Evolutionary conservation across 2,888 invertebrate species (phyloP), one percentile per base, ranked within the genome.

Genomic region (Abrostola triplasia): DNA sequence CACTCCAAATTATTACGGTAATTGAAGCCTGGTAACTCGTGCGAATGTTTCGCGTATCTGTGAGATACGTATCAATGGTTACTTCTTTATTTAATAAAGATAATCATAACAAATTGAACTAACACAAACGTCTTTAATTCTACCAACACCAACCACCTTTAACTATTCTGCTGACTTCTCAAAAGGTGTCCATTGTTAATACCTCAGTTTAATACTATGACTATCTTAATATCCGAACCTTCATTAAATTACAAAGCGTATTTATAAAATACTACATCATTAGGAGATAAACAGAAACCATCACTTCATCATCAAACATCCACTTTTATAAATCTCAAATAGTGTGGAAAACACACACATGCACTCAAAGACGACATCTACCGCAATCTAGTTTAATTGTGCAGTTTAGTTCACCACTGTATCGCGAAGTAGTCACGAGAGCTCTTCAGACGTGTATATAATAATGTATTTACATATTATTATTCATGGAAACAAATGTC

Each of bases 401-500:
- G 76, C 62, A 67, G 58, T 66, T 73, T 67, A 79, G 65, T 57
- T 44, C 54, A 64, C 51, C 61, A 70, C 67, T 66, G 69, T 65
- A 66, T 70, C 62, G 61, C 69, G 73, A 75, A 77, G 68, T 67
- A 68, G 71, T 74, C 70, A 62, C 67, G 76, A 77, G 75, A 76
- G 67, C 76, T 72, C 72, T 65, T 66, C 70, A 73, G 64, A 70
- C 72, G 66, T 79, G 79, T 79, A 82, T 85, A 88, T 88, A 89
- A 88, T 88, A 91, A 89, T 85, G 86, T 87, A 92, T 91, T 90
- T 89, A 91, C 90, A 91, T 92, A 91, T 88, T 91, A 90, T 90
- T 91, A 92, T 92, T 92, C 92, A 92, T 91, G 91, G 89, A 90
- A 92, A 92, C 92, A 92, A 93, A 92, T 92, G 91, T 90, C 88